phyloP scores from a whole-genome alignment of 2,113 vertebrate species.

The Taurulus bubalis region DNA sequence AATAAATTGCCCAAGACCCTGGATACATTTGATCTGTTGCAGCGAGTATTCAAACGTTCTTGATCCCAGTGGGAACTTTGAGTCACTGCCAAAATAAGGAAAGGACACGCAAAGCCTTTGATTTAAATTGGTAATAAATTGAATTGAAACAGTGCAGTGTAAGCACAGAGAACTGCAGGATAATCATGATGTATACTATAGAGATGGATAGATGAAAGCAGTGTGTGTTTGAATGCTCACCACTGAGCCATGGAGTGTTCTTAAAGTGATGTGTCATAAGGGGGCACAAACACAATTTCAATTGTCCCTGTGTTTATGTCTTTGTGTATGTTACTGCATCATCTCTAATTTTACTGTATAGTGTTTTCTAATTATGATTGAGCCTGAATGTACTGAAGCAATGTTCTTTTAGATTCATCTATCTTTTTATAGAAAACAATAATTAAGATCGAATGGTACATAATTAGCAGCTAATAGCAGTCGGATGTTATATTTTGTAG shows the following conservation, averaged over 20 bases:
- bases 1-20: constrained; percentile 26
- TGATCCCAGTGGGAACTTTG: not conserved
- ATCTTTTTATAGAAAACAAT: constrained; percentile 37
- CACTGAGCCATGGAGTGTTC: constrained; percentile 44
- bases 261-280: constrained; percentile 41
- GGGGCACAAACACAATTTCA: constrained; percentile 24
- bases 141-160: not conserved
- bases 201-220: not conserved
- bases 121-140: not conserved
- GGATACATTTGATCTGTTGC: constrained; percentile 31
- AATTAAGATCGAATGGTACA: constrained; percentile 23
- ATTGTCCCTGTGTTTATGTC: constrained; percentile 40
- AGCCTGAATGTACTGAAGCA: not conserved
- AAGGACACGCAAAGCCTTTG: not conserved
- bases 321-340: constrained; percentile 31
- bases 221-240: constrained; percentile 14
- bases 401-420: constrained; percentile 9
- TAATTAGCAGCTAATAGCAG: constrained; percentile 36
- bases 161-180: not conserved
- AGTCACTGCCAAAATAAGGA: not conserved
- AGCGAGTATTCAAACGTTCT: constrained; percentile 5
- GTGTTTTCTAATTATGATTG: constrained; percentile 56
- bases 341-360: constrained; percentile 53
- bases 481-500: constrained; percentile 4
- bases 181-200: not conserved